A percentile compares a stretch with the other conserved stretches of the same genome.
Conservation (phyloP, 2,888 invertebrate genomes). For the Drosophila birchii region DNA sequence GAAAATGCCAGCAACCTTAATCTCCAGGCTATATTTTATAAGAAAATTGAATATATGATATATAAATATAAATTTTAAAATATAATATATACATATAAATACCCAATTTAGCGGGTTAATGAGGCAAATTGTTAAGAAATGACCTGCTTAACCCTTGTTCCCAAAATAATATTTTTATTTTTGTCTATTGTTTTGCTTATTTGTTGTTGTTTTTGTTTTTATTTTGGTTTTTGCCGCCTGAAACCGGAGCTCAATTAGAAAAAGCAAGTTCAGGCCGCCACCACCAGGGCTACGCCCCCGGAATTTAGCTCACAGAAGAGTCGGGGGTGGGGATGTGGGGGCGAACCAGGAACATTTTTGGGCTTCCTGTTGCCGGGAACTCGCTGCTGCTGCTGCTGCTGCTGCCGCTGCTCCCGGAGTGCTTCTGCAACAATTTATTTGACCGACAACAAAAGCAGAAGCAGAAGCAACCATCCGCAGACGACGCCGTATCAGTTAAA, state of each 20-base stretch:
- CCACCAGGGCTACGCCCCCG: not conserved
- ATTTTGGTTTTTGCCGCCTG: slow-evolving; percentile 13
- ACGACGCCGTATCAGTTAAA: slow-evolving; percentile 16
- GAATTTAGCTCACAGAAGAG: not conserved
- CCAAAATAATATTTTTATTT: no score
- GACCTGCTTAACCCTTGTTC: slow-evolving; percentile 34
- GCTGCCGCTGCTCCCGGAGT: slow-evolving; percentile 11
- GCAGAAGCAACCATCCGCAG: slow-evolving; percentile 8
- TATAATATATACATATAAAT: no score
- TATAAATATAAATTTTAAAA: no score
- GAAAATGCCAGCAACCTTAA: no score
- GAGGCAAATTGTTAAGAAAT: slow-evolving; percentile 23
- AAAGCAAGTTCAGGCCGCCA: slow-evolving; percentile 29
- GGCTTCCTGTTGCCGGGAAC: slow-evolving; percentile 40
- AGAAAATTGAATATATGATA: no score
- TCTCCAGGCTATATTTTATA: no score
- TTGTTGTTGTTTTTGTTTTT: not conserved
- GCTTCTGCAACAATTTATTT: slow-evolving; percentile 56
- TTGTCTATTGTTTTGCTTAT: not conserved
- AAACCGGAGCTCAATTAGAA: slow-evolving; percentile 71
- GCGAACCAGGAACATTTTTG: slow-evolving; percentile 6
- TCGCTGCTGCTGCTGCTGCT: not conserved
- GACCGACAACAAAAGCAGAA: slow-evolving; percentile 50
- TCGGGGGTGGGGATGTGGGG: not conserved
- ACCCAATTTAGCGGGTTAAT: slow-evolving; percentile 25